Evolutionary conservation across 2,797 vertebrate species (phyloP), one percentile per base, ranked within the genome.

Genomic region (Decapterus maruadsi): DNA sequence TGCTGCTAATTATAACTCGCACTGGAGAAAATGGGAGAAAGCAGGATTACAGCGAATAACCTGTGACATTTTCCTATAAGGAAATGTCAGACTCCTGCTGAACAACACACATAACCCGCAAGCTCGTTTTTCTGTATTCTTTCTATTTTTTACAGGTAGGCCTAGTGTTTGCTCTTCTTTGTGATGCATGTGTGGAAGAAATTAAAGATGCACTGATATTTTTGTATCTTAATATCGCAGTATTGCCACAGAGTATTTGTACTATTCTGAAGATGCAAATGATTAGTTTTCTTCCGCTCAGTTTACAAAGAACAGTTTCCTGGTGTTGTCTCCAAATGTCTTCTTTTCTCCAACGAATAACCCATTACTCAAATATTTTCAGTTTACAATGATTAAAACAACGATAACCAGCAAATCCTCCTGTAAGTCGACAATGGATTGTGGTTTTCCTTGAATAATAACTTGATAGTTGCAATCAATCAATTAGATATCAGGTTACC

Each of bases 1-100:
- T 64, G 63, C 73, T 79, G 86, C 83, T 85, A 84, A 82, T 87
- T 86, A 84, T 83, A 81, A 86, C 76, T 76, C 29, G 3, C 53
- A 83, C 70, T 36, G 69, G 34, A 67, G 66, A 74, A 67, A 77
- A 67, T 34, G 1, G 2, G 56, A 57, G 38, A 50, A 42, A 74
- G 71, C 55, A 14, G 57, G 26, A 63, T 46, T 2, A 34, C 26
- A 26, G 26, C 3, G 3, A 34, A 63, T 38, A 69, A 79, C 40
- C 46, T 68, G 43, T 62, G 57, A 78, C 73, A 34, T 80, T 65
- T 80, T 50, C 54, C 48, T 17, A 40, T 31, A 58, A 64, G 57
- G 48, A 40, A 74, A 81, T 53, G 68, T 64, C 66, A 42, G 19
- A 29, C 74, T 26, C 26, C 69, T 64, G 31, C 62, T 60, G 48